Base-by-base conservation (phyloP, 2,888 invertebrate genomes). In the Diplolepis rosae region DNA sequence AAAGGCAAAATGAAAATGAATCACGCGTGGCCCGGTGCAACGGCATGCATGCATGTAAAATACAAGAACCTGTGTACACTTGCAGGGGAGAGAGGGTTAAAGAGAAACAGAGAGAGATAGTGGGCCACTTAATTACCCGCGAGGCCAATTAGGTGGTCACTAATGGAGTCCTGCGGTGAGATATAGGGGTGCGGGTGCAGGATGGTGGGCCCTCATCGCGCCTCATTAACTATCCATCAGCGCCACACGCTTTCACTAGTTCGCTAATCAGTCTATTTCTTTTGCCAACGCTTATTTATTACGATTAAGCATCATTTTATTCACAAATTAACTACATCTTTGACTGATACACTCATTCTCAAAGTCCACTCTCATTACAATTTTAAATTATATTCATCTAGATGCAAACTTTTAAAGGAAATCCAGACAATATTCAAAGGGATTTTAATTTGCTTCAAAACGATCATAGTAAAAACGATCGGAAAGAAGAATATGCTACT, bases 221-320 rank as follows among this genome's bases (percentile, higher is more conserved):
- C 74, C 78, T 79, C 79, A 79, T 79, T 79, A 78, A 78, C 79
- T 77, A 79, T 79, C 79, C 79, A 79, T 79, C 79, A 79, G 76
- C 73, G 73, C 75, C 76, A 76, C 76, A 72, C 75, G 73, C 70
- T 72, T 69, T 70, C 67, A 50, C 68, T 68, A 66, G 42, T 35
- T 15, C 65, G 39, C 66, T 65, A 39, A 30, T 54, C 54, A 18
- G 61, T 52, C 27, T 39, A 27, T 45, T 70, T 67, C 61, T 39
- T 56, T 68, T 73, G 72, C 74, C 75, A 69, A 32, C 71, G 52
- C 66, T 73, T 68, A 76, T 78, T 76, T 73, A 76, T 76, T 73
- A 72, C 48, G 73, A 72, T 75, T 76, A 68, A 70, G 73, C 75
- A 72, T 70, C 65, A 76, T 76, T 78, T 76, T 67, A 76, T 73